Evolutionary conservation across 2,797 vertebrate species (phyloP), one percentile per base, ranked within the genome.

Genomic region (Manis crassicaudata): DNA sequence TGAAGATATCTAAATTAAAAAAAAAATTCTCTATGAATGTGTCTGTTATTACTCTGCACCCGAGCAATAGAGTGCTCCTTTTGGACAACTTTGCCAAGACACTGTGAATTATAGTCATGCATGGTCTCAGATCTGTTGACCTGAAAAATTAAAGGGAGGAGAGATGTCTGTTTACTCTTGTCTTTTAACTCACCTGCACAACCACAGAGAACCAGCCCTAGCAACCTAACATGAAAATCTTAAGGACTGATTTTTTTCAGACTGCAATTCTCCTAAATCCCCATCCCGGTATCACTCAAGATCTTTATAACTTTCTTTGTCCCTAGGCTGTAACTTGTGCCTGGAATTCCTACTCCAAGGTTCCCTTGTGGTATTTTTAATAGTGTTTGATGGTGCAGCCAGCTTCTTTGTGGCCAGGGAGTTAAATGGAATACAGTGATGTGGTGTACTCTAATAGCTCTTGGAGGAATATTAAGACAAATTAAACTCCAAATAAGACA

Each of bases 311-410:
- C 67, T 52, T 75, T 43, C 2, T 87, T 91, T 96, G 80, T 96
- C 88, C 82, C 82, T 58, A 83, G 85, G 85, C 73, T 84, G 21
- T 90, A 84, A 62, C 88, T 91, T 88, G 63, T 81, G 91, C 83
- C 90, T 95, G 84, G 43, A 92, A 91, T 92, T 94, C 93, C 82
- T 80, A 85, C 85, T 75, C 90, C 56, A 94, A 80, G 90, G 65
- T 95, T 96, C 82, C 88, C 79, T 73, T 90, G 88, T 96, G 96
- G 90, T 96, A 96, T 92, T 96, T 96, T 97, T 97, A 95, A 97
- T 97, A 54, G 88, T 90, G 62, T 96, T 94, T 97, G 97, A 95
- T 95, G 96, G 79, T 93, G 58, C 37, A 88, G 94, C 88, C 97
- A 97, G 83, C 67, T 94, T 94, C 76, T 76, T 75, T 46, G 60